Percentiles rank a stretch among this genome's conserved stretches.
These are phyloP conservation scores for Eublepharis macularius DNA, from an alignment of 2,113 vertebrate genomes.

Conservation along the genomic window DNA sequence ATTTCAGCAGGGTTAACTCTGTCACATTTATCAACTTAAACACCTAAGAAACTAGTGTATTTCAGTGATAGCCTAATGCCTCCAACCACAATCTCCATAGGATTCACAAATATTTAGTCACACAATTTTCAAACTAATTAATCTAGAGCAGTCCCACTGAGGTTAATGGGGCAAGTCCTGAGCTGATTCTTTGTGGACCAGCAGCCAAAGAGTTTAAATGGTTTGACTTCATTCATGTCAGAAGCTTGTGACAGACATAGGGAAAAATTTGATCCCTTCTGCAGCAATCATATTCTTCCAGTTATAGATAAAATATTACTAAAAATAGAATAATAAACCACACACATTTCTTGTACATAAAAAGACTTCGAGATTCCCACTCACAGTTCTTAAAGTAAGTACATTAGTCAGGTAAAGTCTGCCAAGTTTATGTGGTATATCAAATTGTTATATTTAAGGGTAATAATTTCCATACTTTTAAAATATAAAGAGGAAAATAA, in stretches of 20 bases:
- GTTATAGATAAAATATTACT: not conserved
- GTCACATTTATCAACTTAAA: not conserved
- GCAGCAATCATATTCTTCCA: not conserved
- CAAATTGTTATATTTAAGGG: not conserved
- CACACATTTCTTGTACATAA: not conserved
- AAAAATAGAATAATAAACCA: not conserved
- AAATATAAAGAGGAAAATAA: not conserved
- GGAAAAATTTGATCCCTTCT: not conserved
- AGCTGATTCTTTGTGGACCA: not conserved
- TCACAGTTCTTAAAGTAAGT: conserved; percentile 16
- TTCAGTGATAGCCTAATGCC: not conserved
- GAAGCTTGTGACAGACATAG: not conserved
- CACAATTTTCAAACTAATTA: conserved; percentile 12
- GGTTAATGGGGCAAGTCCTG: conserved; percentile 1
- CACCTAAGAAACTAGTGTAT: not conserved
- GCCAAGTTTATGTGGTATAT: not conserved
- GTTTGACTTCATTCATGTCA: conserved; percentile 12
- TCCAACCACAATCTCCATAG: not conserved
- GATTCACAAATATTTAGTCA: conserved; percentile 19
- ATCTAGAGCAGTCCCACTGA: not conserved
- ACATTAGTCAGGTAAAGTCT: not conserved
- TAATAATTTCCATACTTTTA: not conserved
- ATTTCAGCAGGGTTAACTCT: not conserved
- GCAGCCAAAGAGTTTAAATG: not conserved
- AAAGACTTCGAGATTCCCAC: not conserved